Conservation (phyloP, 2,888 invertebrate genomes). For the Lucinisca nassula region DNA sequence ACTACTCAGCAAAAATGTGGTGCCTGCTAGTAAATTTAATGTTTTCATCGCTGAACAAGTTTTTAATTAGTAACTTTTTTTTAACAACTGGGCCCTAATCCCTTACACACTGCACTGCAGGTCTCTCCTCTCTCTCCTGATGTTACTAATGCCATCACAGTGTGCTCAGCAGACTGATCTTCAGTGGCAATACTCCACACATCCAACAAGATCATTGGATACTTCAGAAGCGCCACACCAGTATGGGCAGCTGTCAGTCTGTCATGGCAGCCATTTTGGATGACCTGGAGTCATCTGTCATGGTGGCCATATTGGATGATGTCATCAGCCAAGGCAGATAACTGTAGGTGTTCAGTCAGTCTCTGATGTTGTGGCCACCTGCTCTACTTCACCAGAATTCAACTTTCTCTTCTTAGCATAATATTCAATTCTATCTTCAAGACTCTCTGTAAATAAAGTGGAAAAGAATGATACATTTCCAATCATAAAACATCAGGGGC, state of each 20-base stretch:
- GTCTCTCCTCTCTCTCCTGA: too few species aligned
- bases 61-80: too few species aligned
- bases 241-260: neutral
- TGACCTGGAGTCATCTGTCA: neutral
- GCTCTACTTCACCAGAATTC: slow-evolving; percentile 47
- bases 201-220: neutral
- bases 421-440: slow-evolving; percentile 94
- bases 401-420: slow-evolving; percentile 90
- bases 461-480: too few species aligned
- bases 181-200: neutral
- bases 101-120: too few species aligned
- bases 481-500: too few species aligned
- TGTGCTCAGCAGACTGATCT: too few species aligned
- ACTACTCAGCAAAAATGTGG: too few species aligned
- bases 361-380: neutral
- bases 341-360: neutral
- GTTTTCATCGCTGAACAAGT: too few species aligned
- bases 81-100: too few species aligned
- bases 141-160: too few species aligned
- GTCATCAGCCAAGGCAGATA: neutral
- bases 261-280: neutral
- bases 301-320: neutral
- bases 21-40: too few species aligned
- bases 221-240: too few species aligned
- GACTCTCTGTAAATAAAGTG: slow-evolving; percentile 92